Evolutionary conservation across 1,140 invertebrate species (phyloP).

Genomic region (Helicoverpa armigera): DNA sequence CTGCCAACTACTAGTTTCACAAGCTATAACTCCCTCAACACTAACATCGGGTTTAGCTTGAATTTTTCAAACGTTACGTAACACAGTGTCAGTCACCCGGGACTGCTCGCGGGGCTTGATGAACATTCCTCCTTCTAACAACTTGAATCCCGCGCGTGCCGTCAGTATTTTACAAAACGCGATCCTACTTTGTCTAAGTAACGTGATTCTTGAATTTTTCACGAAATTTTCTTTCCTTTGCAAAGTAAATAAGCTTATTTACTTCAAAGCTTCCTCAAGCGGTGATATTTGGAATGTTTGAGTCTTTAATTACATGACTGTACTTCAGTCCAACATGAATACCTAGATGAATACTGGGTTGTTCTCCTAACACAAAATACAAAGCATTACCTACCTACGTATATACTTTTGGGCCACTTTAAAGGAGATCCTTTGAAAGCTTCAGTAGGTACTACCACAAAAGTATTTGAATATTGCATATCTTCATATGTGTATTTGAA

Average conservation of each 20-base stretch:
- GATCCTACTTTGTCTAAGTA: background rate
- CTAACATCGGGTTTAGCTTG: background rate
- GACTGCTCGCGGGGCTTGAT: background rate
- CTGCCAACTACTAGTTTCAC: background rate
- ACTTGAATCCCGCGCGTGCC: background rate
- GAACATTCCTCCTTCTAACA: background rate
- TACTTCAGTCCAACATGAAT: too few species aligned
- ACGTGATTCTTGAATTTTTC: background rate
- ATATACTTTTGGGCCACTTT: too few species aligned
- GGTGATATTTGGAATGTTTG: background rate
- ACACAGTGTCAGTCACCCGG: background rate
- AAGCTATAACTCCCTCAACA: background rate
- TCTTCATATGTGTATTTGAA: too few species aligned
- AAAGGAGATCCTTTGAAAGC: too few species aligned
- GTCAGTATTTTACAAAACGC: background rate
- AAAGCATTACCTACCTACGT: too few species aligned
- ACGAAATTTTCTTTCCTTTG: background rate
- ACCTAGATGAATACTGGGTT: too few species aligned
- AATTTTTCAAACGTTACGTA: background rate
- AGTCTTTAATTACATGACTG: background rate
- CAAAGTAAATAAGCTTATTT: background rate
- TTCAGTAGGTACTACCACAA: too few species aligned
- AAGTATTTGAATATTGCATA: too few species aligned
- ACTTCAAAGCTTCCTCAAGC: slow-evolving; percentile 2
- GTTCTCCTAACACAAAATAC: too few species aligned